A percentile compares a stretch with the other conserved stretches of the same genome.
phyloP scores from a whole-genome alignment of 2,797 vertebrate genomes.

The Monodelphis domestica region DNA sequence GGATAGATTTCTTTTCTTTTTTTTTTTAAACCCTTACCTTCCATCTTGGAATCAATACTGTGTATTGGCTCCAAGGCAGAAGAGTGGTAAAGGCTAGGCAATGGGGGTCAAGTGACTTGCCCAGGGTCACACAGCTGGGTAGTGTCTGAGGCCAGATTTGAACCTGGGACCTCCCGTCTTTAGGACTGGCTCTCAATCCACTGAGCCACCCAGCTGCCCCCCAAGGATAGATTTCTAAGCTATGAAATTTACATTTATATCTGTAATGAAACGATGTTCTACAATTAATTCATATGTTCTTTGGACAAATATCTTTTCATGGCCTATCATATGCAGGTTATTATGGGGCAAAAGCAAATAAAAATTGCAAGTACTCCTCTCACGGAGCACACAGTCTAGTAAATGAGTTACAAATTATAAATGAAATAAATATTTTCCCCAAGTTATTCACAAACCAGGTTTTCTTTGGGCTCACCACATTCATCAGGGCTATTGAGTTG shows the following conservation, averaged over 20 bases:
- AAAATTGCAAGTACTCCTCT: neutral
- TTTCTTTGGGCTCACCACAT: neutral
- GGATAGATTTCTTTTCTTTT: neutral
- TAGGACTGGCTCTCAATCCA: too few relatives aligned
- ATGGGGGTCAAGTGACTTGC: too few relatives aligned
- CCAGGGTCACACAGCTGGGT: too few relatives aligned
- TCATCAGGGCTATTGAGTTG: neutral
- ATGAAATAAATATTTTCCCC: neutral
- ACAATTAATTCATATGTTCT: neutral
- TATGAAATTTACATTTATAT: neutral
- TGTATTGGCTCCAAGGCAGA: too few relatives aligned
- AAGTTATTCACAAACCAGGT: neutral
- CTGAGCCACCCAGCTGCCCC: too few relatives aligned
- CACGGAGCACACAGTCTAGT: neutral
- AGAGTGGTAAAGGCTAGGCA: too few relatives aligned
- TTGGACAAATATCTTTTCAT: neutral
- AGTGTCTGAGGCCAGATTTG: too few relatives aligned
- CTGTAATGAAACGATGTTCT: neutral
- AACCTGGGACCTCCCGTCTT: too few relatives aligned
- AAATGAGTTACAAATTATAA: neutral
- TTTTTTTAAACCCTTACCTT: too few relatives aligned
- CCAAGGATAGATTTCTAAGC: neutral
- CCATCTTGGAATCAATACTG: too few relatives aligned
- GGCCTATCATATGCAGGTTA: too few relatives aligned
- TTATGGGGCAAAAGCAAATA: neutral